Percentiles rank a stretch among this genome's conserved stretches.
Evolutionary conservation across 2,797 vertebrate genomes (phyloP).

Genomic region (Lophius americanus): DNA sequence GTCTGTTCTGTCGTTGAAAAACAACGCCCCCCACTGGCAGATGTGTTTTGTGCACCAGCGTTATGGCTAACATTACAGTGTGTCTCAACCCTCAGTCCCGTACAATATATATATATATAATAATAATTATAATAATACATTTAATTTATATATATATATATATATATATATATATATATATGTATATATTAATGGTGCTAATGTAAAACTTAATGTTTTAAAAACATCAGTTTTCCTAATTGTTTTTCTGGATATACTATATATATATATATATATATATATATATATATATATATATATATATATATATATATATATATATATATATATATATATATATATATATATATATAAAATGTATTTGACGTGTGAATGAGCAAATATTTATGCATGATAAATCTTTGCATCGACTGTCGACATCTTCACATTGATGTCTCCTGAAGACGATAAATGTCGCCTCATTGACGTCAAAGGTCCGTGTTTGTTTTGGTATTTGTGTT

Average conservation of each 20-base stretch:
- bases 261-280: too few species aligned
- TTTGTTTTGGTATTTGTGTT: too few species aligned
- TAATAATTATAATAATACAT: too few species aligned
- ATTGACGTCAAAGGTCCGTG: not conserved
- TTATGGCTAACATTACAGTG: constrained; percentile 64
- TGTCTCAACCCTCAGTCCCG: constrained; percentile 59
- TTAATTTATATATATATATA: constrained; percentile 43
- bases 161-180: constrained; percentile 41
- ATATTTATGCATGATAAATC: constrained; percentile 61
- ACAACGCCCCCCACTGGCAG: constrained; percentile 57
- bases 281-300: too few species aligned
- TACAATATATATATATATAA: constrained; percentile 46
- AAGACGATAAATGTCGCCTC: constrained; percentile 20
- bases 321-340: too few species aligned
- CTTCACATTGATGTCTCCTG: constrained; percentile 44
- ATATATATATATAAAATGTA: not conserved
- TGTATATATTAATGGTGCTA: constrained; percentile 23
- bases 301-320: too few species aligned
- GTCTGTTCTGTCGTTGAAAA: constrained; percentile 69
- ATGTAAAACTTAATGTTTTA: constrained; percentile 23
- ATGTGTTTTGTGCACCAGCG: constrained; percentile 60
- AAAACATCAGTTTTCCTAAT: constrained; percentile 19
- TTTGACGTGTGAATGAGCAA: constrained; percentile 30
- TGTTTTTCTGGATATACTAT: constrained; percentile 2
- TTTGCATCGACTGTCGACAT: constrained; percentile 56